Evolutionary conservation across 2,113 vertebrate species (phyloP).

Genomic region (Pseudorectes ferrugineus): DNA sequence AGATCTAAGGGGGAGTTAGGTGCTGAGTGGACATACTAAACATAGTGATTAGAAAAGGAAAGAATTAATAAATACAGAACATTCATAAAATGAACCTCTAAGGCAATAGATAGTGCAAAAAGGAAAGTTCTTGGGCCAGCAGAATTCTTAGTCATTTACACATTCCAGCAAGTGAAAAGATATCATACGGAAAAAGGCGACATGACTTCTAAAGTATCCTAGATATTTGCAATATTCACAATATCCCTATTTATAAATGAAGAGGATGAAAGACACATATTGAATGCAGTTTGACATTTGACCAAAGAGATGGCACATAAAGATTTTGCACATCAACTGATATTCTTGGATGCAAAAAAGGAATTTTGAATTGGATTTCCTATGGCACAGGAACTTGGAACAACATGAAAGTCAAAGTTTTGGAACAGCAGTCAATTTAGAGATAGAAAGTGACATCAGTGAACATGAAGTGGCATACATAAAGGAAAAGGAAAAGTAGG

Average conservation of each 20-base stretch:
- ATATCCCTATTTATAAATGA: constrained; percentile 22
- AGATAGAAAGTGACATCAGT: constrained; percentile 20
- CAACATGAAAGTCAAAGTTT: constrained; percentile 10
- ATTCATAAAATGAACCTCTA: neutral
- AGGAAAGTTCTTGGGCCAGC: neutral
- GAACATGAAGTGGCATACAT: neutral
- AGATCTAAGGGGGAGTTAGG: constrained; percentile 18
- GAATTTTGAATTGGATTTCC: constrained; percentile 19
- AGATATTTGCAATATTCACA: neutral
- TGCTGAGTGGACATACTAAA: constrained; percentile 45
- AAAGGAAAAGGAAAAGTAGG: constrained; percentile 19
- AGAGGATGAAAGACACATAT: neutral
- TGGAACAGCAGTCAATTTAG: neutral
- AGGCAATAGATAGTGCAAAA: neutral
- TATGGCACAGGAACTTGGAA: constrained; percentile 29
- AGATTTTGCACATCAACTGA: neutral
- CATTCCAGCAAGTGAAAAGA: neutral
- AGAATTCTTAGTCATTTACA: neutral
- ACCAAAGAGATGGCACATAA: neutral
- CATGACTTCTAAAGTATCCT: neutral
- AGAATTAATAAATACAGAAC: constrained; percentile 49
- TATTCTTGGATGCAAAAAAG: constrained; percentile 2
- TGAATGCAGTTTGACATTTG: neutral
- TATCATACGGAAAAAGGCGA: neutral
- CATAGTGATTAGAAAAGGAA: constrained; percentile 55